Evolutionary conservation across 2,797 vertebrate species (phyloP).

Genomic region (Mycteria americana): DNA sequence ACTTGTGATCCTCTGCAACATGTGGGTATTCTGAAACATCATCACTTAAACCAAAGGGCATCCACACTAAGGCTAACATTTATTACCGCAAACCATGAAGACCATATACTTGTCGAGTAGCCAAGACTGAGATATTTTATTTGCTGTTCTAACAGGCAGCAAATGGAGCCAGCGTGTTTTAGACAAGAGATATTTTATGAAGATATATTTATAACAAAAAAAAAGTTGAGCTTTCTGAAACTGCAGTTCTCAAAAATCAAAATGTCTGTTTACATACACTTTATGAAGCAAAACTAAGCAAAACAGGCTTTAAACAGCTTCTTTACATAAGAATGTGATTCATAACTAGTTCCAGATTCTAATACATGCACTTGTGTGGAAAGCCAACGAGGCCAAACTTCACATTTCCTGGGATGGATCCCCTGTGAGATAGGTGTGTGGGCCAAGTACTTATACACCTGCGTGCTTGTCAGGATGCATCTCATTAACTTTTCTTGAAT

Average conservation of each 20-base stretch:
- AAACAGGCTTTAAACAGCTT: background rate
- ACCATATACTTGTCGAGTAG: background rate
- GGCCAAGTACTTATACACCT: background rate
- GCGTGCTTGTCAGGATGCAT: background rate
- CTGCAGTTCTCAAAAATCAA: background rate
- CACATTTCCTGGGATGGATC: background rate
- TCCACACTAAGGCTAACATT: background rate
- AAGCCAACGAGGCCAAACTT: background rate
- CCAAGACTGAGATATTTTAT: background rate
- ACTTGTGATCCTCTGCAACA: background rate
- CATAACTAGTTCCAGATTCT: background rate
- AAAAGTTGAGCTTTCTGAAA: background rate
- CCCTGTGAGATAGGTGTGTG: background rate
- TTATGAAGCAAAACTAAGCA: background rate
- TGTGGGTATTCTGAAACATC: background rate
- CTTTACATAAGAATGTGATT: background rate
- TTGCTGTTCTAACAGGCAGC: background rate
- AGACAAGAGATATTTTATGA: conserved; percentile 15
- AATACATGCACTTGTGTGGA: background rate
- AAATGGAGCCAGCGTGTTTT: background rate
- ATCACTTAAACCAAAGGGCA: conserved; percentile 38
- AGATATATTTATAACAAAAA: background rate
- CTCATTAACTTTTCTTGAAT: background rate
- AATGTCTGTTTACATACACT: background rate
- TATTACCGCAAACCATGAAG: conserved; percentile 14